phyloP scores from a whole-genome alignment of 2,888 invertebrate species.

The Adelphocoris suturalis region DNA sequence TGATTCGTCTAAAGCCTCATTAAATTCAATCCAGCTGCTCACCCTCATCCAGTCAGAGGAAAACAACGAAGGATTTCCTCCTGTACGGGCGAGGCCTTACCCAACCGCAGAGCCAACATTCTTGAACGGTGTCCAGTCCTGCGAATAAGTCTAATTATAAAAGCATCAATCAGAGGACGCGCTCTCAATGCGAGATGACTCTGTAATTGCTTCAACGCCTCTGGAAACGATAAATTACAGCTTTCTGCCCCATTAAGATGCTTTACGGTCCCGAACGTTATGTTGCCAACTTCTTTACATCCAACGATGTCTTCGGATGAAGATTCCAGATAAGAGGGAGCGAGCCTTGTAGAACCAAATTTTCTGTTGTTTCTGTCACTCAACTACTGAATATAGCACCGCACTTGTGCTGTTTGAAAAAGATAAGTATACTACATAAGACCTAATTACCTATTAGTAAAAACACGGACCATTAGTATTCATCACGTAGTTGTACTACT shows the following conservation, averaged over 20 bases:
- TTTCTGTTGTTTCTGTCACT: not conserved
- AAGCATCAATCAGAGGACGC: slow-evolving; percentile 57
- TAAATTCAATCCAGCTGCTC: slow-evolving; percentile 22
- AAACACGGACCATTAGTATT: too few relatives aligned
- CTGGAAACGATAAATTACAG: slow-evolving; percentile 13
- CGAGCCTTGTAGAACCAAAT: not conserved
- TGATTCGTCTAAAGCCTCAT: slow-evolving; percentile 32
- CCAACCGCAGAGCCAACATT: slow-evolving; percentile 10
- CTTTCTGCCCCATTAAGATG: slow-evolving; percentile 43
- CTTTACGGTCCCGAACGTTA: slow-evolving; percentile 11
- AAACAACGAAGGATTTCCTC: too few relatives aligned
- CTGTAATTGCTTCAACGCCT: slow-evolving; percentile 53
- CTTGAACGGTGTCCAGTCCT: slow-evolving; percentile 48
- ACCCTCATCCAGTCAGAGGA: not conserved
- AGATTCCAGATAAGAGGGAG: not conserved
- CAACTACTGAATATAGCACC: too few relatives aligned
- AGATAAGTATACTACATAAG: too few relatives aligned
- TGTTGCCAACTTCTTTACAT: slow-evolving; percentile 37
- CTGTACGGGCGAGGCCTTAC: not conserved
- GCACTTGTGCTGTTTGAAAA: too few relatives aligned
- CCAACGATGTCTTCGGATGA: not conserved
- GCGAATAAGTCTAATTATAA: slow-evolving; percentile 57
- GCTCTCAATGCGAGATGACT: slow-evolving; percentile 28
- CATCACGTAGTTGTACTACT: too few relatives aligned
- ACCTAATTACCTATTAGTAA: too few relatives aligned